Evolutionary conservation across 2,797 vertebrate species (phyloP).

Genomic region (Loriculus beryllinus): DNA sequence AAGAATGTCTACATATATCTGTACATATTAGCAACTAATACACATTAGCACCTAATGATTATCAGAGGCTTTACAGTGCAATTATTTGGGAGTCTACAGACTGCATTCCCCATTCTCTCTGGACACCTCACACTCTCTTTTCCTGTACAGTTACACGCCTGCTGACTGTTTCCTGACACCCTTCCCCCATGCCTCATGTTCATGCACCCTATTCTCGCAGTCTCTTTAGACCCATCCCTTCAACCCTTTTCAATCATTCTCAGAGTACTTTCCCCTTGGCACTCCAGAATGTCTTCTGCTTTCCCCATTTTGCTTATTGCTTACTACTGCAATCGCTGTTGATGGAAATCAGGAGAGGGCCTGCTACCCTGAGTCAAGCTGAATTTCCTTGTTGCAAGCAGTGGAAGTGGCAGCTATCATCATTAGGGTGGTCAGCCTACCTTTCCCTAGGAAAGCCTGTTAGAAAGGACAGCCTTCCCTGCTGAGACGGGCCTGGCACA

Average conservation of each 20-base stretch:
- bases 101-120: background rate
- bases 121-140: background rate
- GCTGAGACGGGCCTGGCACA: background rate
- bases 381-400: background rate
- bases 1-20: background rate
- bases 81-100: background rate
- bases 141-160: background rate
- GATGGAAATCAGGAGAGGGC: background rate
- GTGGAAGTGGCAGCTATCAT: constrained; percentile 1
- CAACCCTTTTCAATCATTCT: background rate
- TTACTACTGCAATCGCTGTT: background rate
- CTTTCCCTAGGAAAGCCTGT: background rate
- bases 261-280: background rate
- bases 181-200: background rate
- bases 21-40: background rate
- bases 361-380: background rate
- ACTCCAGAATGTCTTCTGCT: background rate
- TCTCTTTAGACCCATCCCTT: background rate
- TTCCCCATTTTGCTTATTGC: background rate
- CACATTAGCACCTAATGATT: background rate
- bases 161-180: background rate
- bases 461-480: background rate
- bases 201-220: background rate
- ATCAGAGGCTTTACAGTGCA: background rate
- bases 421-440: background rate